Percentiles rank a stretch among this genome's conserved stretches.
Evolutionary conservation across 2,113 vertebrate genomes (phyloP).

Genomic region (Vireo altiloquus): DNA sequence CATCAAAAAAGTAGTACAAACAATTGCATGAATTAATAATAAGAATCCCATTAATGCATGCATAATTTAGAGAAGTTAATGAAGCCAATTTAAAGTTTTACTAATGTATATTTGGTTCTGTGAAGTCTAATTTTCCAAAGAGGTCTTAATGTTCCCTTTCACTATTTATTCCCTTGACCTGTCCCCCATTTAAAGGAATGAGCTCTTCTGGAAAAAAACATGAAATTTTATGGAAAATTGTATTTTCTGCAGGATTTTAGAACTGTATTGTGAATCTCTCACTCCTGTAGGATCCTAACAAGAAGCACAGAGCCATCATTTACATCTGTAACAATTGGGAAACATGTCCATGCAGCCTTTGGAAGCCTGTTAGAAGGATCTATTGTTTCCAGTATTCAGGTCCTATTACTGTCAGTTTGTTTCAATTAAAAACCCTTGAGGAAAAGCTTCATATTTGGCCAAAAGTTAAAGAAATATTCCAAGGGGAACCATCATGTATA

Average conservation of each 20-base stretch:
- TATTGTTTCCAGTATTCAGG: slow-evolving; percentile 3
- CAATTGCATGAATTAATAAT: slow-evolving; percentile 74
- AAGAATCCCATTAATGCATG: slow-evolving; percentile 59
- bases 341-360: neutral
- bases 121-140: slow-evolving; percentile 39
- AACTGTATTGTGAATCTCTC: neutral
- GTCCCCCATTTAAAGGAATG: neutral
- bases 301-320: neutral
- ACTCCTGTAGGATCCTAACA: neutral
- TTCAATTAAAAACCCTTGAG: neutral
- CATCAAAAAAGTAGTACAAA: slow-evolving; percentile 59
- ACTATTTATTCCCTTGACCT: neutral
- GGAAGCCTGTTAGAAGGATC: neutral
- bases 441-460: neutral
- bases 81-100: slow-evolving; percentile 54
- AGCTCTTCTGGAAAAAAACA: neutral
- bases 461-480: neutral
- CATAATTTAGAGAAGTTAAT: slow-evolving; percentile 68
- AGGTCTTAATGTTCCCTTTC: neutral
- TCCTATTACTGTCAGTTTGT: neutral
- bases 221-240: neutral
- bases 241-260: neutral
- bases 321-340: neutral
- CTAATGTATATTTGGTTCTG: slow-evolving; percentile 52
- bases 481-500: neutral